These are phyloP conservation scores for Drosophila austrosaltans DNA, from an alignment of 2,888 invertebrate species.

Conservation along the genomic window DNA sequence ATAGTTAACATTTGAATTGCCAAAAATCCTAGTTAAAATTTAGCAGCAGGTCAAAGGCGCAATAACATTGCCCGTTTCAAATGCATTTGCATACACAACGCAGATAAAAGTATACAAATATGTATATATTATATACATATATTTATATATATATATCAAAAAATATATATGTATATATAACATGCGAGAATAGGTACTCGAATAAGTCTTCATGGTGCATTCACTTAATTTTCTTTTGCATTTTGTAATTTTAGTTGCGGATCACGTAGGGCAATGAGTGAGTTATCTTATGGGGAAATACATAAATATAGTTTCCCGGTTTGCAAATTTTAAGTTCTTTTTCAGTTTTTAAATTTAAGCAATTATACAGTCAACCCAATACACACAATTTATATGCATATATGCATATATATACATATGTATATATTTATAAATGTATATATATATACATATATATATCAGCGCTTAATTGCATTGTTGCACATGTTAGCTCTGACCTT, in stretches of 20 bases:
- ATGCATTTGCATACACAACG: not conserved
- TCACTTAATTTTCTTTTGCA: not conserved
- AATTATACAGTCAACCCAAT: not conserved
- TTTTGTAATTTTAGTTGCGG: not conserved
- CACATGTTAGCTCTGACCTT: constrained; percentile 59
- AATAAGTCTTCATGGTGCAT: not conserved
- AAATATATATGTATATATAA: not conserved
- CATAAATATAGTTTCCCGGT: constrained; percentile 6
- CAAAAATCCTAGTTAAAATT: not conserved
- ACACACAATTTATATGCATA: not conserved
- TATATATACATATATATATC: constrained; percentile 13
- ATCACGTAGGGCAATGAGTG: constrained; percentile 17
- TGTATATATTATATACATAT: not conserved
- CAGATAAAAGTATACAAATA: not conserved
- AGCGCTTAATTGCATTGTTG: constrained; percentile 59
- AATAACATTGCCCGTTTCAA: not conserved
- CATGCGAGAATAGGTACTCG: not conserved
- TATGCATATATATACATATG: not conserved
- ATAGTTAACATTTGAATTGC: not conserved
- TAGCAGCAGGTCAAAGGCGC: not conserved
- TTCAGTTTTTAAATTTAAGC: constrained; percentile 12
- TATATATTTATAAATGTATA: constrained; percentile 8
- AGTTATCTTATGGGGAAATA: constrained; percentile 15
- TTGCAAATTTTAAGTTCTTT: constrained; percentile 7
- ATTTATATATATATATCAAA: not conserved